A percentile compares a stretch with the other conserved stretches of the same genome.
Evolutionary conservation across 2,113 vertebrate genomes (phyloP).

Genomic region (Carassius auratus): DNA sequence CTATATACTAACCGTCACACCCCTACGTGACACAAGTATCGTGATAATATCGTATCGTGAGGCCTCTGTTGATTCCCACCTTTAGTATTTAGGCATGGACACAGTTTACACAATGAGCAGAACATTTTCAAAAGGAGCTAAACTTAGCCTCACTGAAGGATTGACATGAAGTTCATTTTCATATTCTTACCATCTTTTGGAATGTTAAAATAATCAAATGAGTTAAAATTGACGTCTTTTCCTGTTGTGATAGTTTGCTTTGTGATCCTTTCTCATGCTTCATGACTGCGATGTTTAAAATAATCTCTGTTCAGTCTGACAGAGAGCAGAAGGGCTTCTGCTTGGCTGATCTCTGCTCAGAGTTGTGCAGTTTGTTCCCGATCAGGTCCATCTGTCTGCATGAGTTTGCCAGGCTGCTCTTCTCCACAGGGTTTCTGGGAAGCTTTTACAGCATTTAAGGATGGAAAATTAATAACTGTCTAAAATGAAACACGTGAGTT

Average conservation of each 20-base stretch:
- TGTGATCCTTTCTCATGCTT: background rate
- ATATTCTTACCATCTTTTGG: background rate
- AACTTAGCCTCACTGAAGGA: background rate
- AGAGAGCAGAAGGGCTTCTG: background rate
- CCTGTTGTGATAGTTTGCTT: background rate
- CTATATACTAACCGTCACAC: too few species aligned
- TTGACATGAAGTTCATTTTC: background rate
- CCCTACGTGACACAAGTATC: too few species aligned
- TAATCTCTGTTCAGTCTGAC: background rate
- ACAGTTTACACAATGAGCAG: background rate
- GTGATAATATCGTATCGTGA: too few species aligned
- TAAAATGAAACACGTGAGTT: slow-evolving; percentile 36
- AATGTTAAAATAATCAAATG: background rate
- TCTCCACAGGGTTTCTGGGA: slow-evolving; percentile 21
- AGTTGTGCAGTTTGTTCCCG: background rate
- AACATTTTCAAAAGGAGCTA: too few species aligned
- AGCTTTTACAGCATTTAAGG: slow-evolving; percentile 9
- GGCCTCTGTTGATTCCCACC: too few species aligned
- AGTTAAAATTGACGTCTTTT: background rate
- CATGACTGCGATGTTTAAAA: background rate
- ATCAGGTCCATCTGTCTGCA: slow-evolving; percentile 37
- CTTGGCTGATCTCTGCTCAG: background rate
- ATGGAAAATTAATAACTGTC: slow-evolving; percentile 23
- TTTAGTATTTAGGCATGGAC: too few species aligned
- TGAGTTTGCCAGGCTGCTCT: slow-evolving; percentile 10